These are phyloP conservation scores for Habrosyne pyritoides DNA, from an alignment of 2,888 invertebrate species.

Conservation along the genomic window DNA sequence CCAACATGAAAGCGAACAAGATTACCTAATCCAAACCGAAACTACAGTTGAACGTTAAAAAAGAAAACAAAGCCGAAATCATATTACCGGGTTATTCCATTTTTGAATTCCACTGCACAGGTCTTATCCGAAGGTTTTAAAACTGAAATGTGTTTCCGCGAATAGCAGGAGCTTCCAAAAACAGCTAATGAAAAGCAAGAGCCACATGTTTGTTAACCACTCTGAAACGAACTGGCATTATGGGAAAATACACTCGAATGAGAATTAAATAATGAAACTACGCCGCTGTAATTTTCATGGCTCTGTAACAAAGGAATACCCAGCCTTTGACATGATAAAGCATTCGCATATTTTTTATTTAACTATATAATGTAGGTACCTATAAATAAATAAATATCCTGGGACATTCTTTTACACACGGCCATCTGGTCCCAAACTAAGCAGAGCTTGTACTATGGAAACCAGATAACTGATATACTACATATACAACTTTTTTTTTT, in stretches of 20 bases:
- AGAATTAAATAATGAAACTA: slow-evolving; percentile 2
- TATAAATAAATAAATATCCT: too few species aligned
- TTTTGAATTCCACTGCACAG: background rate
- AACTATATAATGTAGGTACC: too few species aligned
- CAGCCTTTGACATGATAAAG: background rate
- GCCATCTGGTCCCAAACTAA: too few species aligned
- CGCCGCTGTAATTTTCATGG: background rate
- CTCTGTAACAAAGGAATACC: background rate
- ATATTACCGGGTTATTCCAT: background rate
- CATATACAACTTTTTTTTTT: too few species aligned
- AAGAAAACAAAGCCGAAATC: background rate
- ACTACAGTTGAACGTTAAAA: background rate
- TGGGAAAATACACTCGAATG: background rate
- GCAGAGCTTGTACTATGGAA: too few species aligned
- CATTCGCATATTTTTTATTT: background rate
- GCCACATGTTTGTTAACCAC: background rate
- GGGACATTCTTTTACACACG: too few species aligned
- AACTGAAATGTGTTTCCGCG: background rate
- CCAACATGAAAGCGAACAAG: background rate
- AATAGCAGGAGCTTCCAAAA: background rate
- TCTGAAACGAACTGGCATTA: background rate
- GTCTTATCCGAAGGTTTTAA: background rate
- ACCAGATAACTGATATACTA: too few species aligned
- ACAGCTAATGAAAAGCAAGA: background rate
- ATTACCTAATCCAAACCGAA: background rate